Conservation (phyloP, 2,888 invertebrate genomes). For the Heteromurus nitidus region DNA sequence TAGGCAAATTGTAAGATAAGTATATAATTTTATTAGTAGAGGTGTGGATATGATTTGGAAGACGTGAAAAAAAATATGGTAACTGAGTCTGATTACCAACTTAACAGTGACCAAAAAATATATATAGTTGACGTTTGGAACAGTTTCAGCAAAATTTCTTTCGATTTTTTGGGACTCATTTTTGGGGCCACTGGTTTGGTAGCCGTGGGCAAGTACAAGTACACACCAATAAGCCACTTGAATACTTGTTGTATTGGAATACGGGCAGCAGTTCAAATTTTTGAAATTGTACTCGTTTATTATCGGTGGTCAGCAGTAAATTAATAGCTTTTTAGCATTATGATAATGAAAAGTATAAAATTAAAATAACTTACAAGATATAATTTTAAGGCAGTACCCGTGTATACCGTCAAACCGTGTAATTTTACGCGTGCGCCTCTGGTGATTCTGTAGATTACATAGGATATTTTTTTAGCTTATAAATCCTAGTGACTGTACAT, state of each 20-base stretch:
- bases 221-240: no score
- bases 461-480: not conserved
- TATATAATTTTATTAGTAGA: not conserved
- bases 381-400: conserved; percentile 4
- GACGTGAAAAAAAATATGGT: not conserved
- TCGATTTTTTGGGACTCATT: no score
- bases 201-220: no score
- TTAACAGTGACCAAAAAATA: no score
- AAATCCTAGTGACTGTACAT: not conserved
- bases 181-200: no score
- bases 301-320: conserved; percentile 5
- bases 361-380: not conserved
- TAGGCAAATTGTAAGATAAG: not conserved
- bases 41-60: not conserved
- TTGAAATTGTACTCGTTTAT: no score
- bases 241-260: no score
- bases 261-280: no score
- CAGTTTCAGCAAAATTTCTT: no score
- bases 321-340: not conserved
- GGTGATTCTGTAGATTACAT: not conserved
- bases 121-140: no score
- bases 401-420: no score
- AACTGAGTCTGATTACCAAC: not conserved
- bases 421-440: conserved; percentile 21
- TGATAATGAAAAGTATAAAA: not conserved